Evolutionary conservation across 2,113 vertebrate genomes (phyloP).

Genomic region (Ciconia maguari): DNA sequence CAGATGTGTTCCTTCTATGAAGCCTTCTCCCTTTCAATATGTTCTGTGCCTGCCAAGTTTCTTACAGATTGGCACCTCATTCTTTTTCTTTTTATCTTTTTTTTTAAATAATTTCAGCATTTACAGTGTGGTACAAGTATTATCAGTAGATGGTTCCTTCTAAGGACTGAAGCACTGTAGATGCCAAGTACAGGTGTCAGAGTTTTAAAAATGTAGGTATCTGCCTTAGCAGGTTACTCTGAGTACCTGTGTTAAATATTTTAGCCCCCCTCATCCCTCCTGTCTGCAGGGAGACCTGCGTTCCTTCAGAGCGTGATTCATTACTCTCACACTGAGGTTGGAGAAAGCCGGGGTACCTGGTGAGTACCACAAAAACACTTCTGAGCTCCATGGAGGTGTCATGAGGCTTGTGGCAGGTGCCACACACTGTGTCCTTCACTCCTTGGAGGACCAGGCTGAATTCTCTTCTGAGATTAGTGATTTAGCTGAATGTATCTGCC

Average conservation of each 20-base stretch:
- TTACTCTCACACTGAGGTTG: background rate
- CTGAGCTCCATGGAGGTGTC: background rate
- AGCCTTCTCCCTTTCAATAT: background rate
- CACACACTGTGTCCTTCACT: background rate
- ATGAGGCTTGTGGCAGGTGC: background rate
- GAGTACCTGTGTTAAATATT: background rate
- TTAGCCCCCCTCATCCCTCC: background rate
- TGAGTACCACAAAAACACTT: background rate
- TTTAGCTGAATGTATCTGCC: background rate
- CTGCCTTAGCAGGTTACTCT: background rate
- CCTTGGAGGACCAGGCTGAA: background rate
- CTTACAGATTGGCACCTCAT: background rate
- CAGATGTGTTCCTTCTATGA: slow-evolving; percentile 24
- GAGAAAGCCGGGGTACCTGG: background rate
- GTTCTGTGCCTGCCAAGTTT: slow-evolving; percentile 2
- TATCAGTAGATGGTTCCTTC: background rate
- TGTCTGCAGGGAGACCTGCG: background rate
- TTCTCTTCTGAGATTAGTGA: background rate
- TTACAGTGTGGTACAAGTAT: background rate
- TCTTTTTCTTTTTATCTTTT: background rate
- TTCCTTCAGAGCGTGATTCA: background rate
- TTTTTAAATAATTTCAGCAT: background rate
- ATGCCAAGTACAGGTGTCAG: background rate
- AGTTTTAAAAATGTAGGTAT: background rate
- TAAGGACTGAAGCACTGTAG: background rate